A percentile compares a stretch with the other conserved stretches of the same genome.
phyloP scores from a whole-genome alignment of 2,797 vertebrate genomes.

The Antrozous pallidus region DNA sequence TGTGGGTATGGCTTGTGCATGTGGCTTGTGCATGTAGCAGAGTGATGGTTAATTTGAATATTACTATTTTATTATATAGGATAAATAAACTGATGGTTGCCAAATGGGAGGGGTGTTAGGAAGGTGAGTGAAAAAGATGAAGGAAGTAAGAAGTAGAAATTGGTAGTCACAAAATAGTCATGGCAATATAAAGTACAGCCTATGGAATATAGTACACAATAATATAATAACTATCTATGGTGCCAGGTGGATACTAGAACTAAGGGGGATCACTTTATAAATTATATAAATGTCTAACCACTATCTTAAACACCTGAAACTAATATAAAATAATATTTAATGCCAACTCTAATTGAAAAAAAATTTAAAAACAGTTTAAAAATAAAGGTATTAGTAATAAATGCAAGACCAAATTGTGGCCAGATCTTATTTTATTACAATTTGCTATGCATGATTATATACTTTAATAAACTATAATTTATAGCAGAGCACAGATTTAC shows the following conservation, averaged over 20 bases:
- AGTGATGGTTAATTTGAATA: too few relatives aligned
- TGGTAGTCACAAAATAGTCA: not conserved
- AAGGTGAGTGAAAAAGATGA: not conserved
- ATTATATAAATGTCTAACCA: not conserved
- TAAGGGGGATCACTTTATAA: not conserved
- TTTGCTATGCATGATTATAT: not conserved
- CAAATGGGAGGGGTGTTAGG: not conserved
- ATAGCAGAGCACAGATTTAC: not conserved
- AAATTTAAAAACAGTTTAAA: not conserved
- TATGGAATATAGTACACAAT: not conserved
- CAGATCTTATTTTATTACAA: not conserved
- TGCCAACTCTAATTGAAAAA: not conserved
- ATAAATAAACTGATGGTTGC: not conserved
- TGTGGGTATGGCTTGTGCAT: too few relatives aligned
- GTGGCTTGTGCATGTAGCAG: too few relatives aligned
- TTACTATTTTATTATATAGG: too few relatives aligned
- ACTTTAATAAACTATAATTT: not conserved
- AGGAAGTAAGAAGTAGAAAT: not conserved
- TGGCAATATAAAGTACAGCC: not conserved
- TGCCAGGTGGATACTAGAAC: too few relatives aligned
- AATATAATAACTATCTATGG: not conserved
- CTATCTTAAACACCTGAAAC: not conserved
- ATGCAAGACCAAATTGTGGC: not conserved
- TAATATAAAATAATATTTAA: not conserved
- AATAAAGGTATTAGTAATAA: conserved; percentile 14